Evolutionary conservation across 2,888 invertebrate genomes (phyloP), one percentile per base, ranked within the genome.

Genomic region (Orgyia antiqua): DNA sequence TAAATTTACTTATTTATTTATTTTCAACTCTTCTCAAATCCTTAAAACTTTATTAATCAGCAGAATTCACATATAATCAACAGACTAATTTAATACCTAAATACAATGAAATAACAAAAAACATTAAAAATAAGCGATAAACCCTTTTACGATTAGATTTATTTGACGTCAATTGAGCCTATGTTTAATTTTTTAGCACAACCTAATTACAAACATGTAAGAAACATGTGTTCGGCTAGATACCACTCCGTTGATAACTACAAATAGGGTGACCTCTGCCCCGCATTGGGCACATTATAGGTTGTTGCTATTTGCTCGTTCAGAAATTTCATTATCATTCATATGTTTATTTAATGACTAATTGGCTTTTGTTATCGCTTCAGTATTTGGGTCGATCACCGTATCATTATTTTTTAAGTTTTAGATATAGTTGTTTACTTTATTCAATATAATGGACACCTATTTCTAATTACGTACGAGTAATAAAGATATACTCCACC

Each of bases 251-350:
- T 19, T 42, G 48, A 52, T 52, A 50, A 50, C 50, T 37, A 40
- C 36, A 27, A 50, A 48, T 52, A 37, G 39, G 24, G 37, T 45
- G 48, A 47, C 52, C 52, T 52, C 42, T 52, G 53, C 36, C 40
- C 52, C 33, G 40, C 31, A 39, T 50, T 45, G 42, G 37, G 36
- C 28, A 23, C 10, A 39, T 52, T 36, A 38, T 43, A 40, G 45
- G 31, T 41, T 48, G 51, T 53, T 53, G 53, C 42, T 53, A 51
- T 52, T 52, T 47, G 42, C 53, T 41, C 35, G 39, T 41, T 47
- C 42, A 31, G 39, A 50, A 50, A 47, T 52, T 52, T 52, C 50
- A 52, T 50, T 52, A 52, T 50, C 50, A 52, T 51, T 47, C 36
- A 33, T 47, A 46, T 34, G 43, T 48, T 45, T 52, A 51, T 48